Evolutionary conservation across 92 coral and sea anemone species (phyloP), one percentile per base, ranked within the genome.

Genomic region (Parazoanthus atlanticus): DNA sequence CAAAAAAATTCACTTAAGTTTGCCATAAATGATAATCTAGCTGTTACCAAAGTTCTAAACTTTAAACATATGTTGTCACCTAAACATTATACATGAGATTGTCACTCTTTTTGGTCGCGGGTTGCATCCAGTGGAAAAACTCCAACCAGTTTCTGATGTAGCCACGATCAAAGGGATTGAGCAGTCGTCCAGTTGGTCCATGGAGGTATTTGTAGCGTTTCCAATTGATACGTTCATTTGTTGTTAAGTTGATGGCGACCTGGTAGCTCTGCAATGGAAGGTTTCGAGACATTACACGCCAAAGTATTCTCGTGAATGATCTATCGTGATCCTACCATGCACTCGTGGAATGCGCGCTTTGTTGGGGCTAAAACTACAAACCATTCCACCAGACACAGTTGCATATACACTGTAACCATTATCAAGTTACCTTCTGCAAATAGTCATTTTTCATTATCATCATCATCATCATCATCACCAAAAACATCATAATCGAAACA

Each of bases 141-240:
- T 97, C 99, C 89, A 97, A 89, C 87, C 95, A 90, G 93, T 97
- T 97, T 83, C 86, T 94, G 36, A 97, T 19, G 79, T 77, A 85
- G 25, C 99, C 99, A 31, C 96, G 98, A 78, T 97, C 99, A 71
- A 97, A 97, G 34, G 98, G 99, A 64, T 97, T 97, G 43, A 92
- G 77, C 81, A 93, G 92, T 58, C 94, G 91, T 36, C 99, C 99
- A 17, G 95, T 74, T 11, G 97, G 95, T 3, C 97, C 96, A 29
- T 79, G 90, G 21, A 97, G 92, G 58, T 97, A 97, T 54, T 78
- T 88, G 90, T 97, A 97, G 31, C 99, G 93, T 77, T 82, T 97
- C 80, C 91, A 89, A 88, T 97, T 97, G 82, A 97, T 95, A 88
- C 98, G 91, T 85, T 97, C 99, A 87, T 97, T 97, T 3, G 98